Conservation (phyloP, 2,113 vertebrate species). For the Hyla sarda region DNA sequence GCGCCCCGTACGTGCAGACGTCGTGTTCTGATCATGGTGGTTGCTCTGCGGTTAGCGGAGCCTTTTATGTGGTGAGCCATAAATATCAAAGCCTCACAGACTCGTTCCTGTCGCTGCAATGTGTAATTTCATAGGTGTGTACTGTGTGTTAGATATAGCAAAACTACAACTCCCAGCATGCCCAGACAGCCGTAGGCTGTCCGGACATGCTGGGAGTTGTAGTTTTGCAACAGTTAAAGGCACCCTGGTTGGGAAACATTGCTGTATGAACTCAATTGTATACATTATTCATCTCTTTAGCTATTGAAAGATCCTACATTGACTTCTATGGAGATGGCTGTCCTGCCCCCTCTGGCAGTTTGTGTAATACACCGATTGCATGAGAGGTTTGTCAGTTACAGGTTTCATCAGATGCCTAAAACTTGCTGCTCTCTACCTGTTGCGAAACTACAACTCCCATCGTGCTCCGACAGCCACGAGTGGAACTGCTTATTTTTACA, state of each 20-base stretch:
- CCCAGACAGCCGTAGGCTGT: too few relatives aligned
- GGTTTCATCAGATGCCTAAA: neutral
- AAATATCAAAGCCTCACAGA: neutral
- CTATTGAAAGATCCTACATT: neutral
- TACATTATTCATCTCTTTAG: too few relatives aligned
- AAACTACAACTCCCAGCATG: too few relatives aligned
- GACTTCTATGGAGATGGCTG: neutral
- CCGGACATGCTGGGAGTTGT: too few relatives aligned
- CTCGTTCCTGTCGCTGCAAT: too few relatives aligned
- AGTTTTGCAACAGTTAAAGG: too few relatives aligned
- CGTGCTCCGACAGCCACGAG: neutral
- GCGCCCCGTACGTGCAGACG: neutral
- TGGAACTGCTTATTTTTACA: neutral
- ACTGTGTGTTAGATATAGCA: neutral
- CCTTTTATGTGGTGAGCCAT: conserved; percentile 2
- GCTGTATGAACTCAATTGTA: too few relatives aligned
- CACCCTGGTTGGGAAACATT: too few relatives aligned
- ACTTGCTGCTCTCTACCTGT: neutral
- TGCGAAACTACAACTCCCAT: neutral
- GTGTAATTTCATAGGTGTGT: neutral
- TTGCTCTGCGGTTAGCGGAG: neutral
- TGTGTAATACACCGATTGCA: too few relatives aligned
- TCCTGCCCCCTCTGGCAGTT: too few relatives aligned
- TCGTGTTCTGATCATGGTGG: neutral
- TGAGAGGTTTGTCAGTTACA: too few relatives aligned